These are phyloP conservation scores for Rhinogobio ventralis DNA, from an alignment of 2,797 vertebrate species.

Conservation along the genomic window DNA sequence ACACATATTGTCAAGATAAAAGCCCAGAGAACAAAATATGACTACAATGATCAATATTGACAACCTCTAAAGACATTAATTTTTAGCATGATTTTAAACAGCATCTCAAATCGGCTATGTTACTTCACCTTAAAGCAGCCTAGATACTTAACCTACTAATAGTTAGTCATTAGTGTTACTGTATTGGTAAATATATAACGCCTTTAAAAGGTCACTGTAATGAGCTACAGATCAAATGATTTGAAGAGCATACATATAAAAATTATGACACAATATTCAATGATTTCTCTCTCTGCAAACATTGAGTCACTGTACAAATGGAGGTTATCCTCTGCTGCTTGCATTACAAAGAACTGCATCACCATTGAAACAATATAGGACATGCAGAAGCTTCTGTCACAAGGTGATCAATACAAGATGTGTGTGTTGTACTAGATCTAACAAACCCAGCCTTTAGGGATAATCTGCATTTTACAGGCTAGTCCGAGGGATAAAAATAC, in stretches of 20 bases:
- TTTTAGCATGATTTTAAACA: neutral
- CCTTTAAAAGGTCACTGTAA: slow-evolving; percentile 1
- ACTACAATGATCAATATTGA: slow-evolving; percentile 31
- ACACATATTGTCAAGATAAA: slow-evolving; percentile 26
- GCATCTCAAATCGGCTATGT: neutral
- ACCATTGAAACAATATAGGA: slow-evolving; percentile 52
- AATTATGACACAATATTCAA: slow-evolving; percentile 36
- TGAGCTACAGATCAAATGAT: neutral
- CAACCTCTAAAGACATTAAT: slow-evolving; percentile 17
- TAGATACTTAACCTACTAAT: neutral
- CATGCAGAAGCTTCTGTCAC: slow-evolving; percentile 44
- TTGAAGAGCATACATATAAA: neutral
- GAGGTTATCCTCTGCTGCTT: slow-evolving; percentile 32
- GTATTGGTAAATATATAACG: neutral
- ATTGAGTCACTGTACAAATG: slow-evolving; percentile 42
- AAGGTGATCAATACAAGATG: slow-evolving; percentile 52
- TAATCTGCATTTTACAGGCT: slow-evolving; percentile 16
- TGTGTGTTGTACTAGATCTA: slow-evolving; percentile 52
- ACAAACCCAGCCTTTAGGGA: slow-evolving; percentile 37
- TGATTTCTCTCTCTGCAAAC: slow-evolving; percentile 40
- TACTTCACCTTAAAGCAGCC: neutral
- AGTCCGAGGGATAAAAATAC: neutral
- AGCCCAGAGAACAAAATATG: slow-evolving; percentile 20
- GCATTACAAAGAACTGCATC: slow-evolving; percentile 51
- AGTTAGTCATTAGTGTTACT: neutral